Base-by-base conservation (phyloP, 2,888 invertebrate species). In the Suillia variegata region DNA sequence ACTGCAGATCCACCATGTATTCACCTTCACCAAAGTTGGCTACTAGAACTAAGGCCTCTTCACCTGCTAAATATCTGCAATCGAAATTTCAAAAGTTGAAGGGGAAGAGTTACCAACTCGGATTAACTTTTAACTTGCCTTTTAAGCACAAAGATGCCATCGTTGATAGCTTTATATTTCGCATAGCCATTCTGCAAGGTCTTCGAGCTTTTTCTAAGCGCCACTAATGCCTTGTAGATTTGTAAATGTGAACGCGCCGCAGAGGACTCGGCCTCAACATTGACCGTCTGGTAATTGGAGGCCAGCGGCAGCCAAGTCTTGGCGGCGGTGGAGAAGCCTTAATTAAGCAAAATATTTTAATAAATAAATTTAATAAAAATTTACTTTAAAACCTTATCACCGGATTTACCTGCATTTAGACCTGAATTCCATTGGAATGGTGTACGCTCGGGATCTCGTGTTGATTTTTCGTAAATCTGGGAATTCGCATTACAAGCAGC, bases 391-490 rank as follows among this genome's bases (percentile, higher is more conserved):
- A n/a, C n/a, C n/a, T n/a, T n/a, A n/a, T n/a, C n/a, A n/a, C n/a
- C n/a, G n/a, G n/a, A n/a, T n/a, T n/a, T n/a, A 55, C 85, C 84
- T 65, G 75, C 10, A 66, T 81, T 85, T 3, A 62, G 74, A 0
- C 74, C 68, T 13, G 71, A 63, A 64, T 83, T 82, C 87, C 87
- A 88, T 64, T 87, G 87, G 74, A 84, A 85, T 0, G 87, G 87
- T 0, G 87, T 86, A 54, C 87, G 80, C 31, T 80, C 81, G 0
- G 86, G 83, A 77, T 90, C 89, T n/a, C 90, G 83, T 0, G 87
- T 86, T 5, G 78, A 83, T 58, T 83, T 70, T 62, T 82, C 79
- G 77, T 86, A 89, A 62, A 85, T 84, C 1, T 83, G 62, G 0
- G 84, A 83, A 18, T 85, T 84, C 1, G 83, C 81, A 49, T 81